Percentiles rank a stretch among this genome's conserved stretches.
These are phyloP conservation scores for Lumbricus terrestris DNA, from an alignment of 2,888 invertebrate species.

Conservation along the genomic window DNA sequence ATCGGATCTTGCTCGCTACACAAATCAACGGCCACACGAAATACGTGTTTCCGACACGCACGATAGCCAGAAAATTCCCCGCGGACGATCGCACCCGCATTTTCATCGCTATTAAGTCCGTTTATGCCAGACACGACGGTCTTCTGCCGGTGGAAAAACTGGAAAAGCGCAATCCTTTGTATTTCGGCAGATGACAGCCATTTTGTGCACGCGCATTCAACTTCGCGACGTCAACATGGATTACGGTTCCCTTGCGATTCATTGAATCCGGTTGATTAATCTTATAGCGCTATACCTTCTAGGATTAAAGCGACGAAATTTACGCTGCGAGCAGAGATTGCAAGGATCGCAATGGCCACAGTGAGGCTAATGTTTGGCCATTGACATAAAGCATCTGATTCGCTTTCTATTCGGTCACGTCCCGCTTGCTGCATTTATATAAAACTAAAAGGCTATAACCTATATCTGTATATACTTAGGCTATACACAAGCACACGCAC, in stretches of 20 bases:
- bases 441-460: too few species aligned
- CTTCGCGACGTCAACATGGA: neutral
- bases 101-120: neutral
- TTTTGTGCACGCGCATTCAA: neutral
- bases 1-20: neutral
- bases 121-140: neutral
- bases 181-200: neutral
- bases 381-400: neutral
- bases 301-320: neutral
- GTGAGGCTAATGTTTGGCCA: neutral
- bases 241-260: neutral
- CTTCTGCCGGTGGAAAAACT: neutral
- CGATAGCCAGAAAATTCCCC: neutral
- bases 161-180: neutral
- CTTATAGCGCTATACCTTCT: neutral
- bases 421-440: neutral
- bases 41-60: neutral
- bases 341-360: neutral
- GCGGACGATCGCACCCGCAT: neutral
- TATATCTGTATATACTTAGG: too few species aligned
- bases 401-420: neutral
- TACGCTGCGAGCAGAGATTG: neutral
- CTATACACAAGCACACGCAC: too few species aligned
- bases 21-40: neutral
- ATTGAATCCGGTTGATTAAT: neutral